phyloP scores from a whole-genome alignment of 2,888 invertebrate species.

The Oeneis ivallda region DNA sequence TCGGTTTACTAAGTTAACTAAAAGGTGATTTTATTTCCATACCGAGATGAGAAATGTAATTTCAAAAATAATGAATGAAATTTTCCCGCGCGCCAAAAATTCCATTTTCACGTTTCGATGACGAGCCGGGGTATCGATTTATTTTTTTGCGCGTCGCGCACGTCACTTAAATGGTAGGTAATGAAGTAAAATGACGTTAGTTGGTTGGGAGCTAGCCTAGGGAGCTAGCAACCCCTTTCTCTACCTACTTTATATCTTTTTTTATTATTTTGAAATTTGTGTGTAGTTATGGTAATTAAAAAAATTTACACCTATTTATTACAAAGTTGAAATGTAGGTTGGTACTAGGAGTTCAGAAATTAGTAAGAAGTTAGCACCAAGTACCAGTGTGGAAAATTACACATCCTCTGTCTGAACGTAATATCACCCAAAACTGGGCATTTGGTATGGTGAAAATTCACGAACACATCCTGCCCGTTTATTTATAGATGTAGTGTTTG shows the following conservation, averaged over 20 bases:
- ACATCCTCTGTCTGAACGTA: constrained; percentile 15
- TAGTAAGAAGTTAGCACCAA: background rate
- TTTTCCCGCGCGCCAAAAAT: constrained; percentile 33
- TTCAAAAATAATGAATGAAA: constrained; percentile 1
- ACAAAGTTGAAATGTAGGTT: no score
- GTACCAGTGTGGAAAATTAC: background rate
- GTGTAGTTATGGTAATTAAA: no score
- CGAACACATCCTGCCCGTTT: constrained; percentile 63
- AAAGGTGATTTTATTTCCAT: background rate
- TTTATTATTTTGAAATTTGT: background rate
- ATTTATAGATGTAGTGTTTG: constrained; percentile 74
- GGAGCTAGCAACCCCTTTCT: constrained; percentile 25
- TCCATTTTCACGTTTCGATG: constrained; percentile 32
- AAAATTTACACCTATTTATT: no score
- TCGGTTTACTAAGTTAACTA: no score
- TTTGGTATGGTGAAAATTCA: constrained; percentile 51
- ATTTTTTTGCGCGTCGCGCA: constrained; percentile 38
- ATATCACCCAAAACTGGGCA: constrained; percentile 34
- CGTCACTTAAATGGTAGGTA: constrained; percentile 35
- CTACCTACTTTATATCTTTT: background rate
- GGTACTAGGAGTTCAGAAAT: constrained; percentile 23
- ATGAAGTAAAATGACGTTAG: constrained; percentile 36
- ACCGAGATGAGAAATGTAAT: background rate
- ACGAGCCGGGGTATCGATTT: constrained; percentile 41
- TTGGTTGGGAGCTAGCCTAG: no score